Evolutionary conservation across 2,888 invertebrate genomes (phyloP), one percentile per base, ranked within the genome.

Genomic region (Graphium colonna): DNA sequence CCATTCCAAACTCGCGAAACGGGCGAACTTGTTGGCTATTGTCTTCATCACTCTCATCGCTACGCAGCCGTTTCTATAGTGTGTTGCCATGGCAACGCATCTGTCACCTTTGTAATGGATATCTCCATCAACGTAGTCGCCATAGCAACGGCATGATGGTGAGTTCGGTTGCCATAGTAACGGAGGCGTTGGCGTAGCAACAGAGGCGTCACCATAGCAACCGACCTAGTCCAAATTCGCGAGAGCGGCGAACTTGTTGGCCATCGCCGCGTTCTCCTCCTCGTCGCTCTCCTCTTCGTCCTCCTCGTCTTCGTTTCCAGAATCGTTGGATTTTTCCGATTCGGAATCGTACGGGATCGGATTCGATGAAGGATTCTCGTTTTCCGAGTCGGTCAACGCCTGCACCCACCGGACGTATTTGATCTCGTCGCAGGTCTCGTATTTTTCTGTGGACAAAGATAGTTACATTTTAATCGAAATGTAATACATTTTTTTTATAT

Each of bases 321-420:
- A 64, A 4, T 60, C 17, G 56, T 54, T 0, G 60, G 65, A 0
- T 3, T 3, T 5, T 7, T 67, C 64, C 0, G 70, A 73, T 0
- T 68, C 68, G 9, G 44, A 55, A 8, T 55, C 33, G 1, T 16
- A 39, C 8, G 56, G 40, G 0, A 59, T 55, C 10, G 60, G 56
- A 18, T 56, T 56, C 9, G 55, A 57, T 0, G 54, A 65, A 5
- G 64, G 64, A n/a, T 28, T 17, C 0, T 67, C 70, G 5, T 28
- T 8, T 28, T 8, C 28, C 5, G 28, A 8, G 8, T 68, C 69
- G 0, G 83, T 83, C 28, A 87, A 72, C 0, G 94, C 94, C 78
- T 94, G 94, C 49, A 95, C 93, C 92, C 93, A 93, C 58, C 89
- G 89, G 0, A 95, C 90, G 61, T 90, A 91, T 60, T 91, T 91